Base-by-base conservation (phyloP, 2,888 invertebrate genomes). In the Eupithecia tripunctaria region DNA sequence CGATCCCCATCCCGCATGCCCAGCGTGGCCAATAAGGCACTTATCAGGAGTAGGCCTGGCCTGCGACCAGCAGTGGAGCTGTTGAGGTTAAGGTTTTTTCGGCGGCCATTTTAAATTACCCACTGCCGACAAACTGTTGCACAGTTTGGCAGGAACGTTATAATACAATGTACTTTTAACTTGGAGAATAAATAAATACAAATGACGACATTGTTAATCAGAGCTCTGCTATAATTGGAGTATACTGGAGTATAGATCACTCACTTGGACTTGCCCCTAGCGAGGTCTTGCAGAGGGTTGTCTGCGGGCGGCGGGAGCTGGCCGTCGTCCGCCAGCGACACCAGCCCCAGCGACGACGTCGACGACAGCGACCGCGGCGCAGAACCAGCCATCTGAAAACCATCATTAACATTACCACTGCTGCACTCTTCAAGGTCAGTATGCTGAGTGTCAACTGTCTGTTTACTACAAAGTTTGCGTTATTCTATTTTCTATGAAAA, bases 251-350 rank as follows among this genome's bases (percentile, higher is more conserved):
- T 8, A 62, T n/a, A 36, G 18, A 36, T 21, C 14, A 68, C 67
- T 43, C 36, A 93, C 93, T 93, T 93, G 83, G 85, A 86, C 84
- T 93, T 93, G 29, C 89, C 85, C 63, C 93, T 80, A 27, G 89
- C 88, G 81, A 92, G 91, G 84, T 93, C 93, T 79, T 89, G 89
- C 76, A 79, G 79, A 36, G 83, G 79, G 75, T 84, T 77, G 73
- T 79, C 76, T 25, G 56, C 25, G 70, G 71, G 66, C 78, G 95
- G 75, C 96, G 87, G 82, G 4, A 51, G 51, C 51, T 27, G 95
- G 93, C 97, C 97, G 82, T 96, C 97, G 82, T 96, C 96, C 74
- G 96, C 95, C 29, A 96, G 91, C 78, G 96, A 91, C 36, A 96
- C 95, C 80, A 96, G 95, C 65, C 96, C 96, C 75, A 93, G 85